Base-by-base conservation (phyloP, 2,797 vertebrate species). In the Buphagus erythrorhynchus region DNA sequence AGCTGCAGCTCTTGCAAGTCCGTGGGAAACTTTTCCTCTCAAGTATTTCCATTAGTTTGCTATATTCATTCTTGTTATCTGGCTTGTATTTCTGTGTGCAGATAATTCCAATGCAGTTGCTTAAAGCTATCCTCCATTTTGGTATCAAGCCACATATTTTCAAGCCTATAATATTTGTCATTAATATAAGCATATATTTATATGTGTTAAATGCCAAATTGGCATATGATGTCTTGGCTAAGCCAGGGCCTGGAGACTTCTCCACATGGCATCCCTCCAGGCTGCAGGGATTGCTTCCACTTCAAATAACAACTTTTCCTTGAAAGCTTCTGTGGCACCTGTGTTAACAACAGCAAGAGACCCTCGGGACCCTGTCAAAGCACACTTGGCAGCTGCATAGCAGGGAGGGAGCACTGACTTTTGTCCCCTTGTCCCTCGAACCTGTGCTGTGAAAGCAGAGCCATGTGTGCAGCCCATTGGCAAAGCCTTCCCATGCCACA, bases 71-170 rank as follows among this genome's bases (percentile, higher is more conserved):
- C 63, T 54, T 74, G 25, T 52, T 91, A 61, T 36, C 67, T 78
- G 63, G 36, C 52, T 86, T 76, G 31, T 51, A 33, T 75, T 91
- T 85, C 71, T 71, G 26, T 17, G 22, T 42, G 35, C 20, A 80
- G 43, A 84, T 57, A 94, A 52, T 69, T 88, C 73, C 63, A 86
- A 11, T 29, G 48, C 1, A 3, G 59, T 93, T 92, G 29, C 51
- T 90, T 77, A 79, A 66, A 95, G 21, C 48, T 93, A 65, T 57
- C 22, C 17, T 93, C 31, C 10, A 24, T 73, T 94, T 91, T 91
- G 87, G 46, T 90, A 76, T 55, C 38, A 31, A 91, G 94, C 82
- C 93, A 94, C 31, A 19, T 88, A 67, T 84, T 95, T 94, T 86
- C 55, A 79, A 17, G 8, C 14, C 5, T 81, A 18, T 90, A 82